Evolutionary conservation across 2,888 invertebrate species (phyloP).

Genomic region (Rotaria magnacalcarata): DNA sequence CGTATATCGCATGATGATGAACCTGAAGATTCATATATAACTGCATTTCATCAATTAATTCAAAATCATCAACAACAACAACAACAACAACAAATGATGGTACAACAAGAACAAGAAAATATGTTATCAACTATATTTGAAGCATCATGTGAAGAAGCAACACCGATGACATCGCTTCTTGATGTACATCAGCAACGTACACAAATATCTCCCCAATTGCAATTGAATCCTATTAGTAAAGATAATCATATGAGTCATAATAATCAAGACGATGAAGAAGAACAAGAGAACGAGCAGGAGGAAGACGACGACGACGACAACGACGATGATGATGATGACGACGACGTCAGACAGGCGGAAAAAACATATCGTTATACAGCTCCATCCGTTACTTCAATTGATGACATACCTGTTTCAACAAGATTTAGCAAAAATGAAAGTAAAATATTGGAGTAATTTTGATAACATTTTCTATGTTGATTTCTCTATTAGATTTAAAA

Average conservation of each 20-base stretch:
- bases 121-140: slow-evolving; percentile 18
- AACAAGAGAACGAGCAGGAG: background rate
- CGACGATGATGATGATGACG: background rate
- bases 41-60: background rate
- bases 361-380: background rate
- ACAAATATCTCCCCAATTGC: background rate
- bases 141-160: slow-evolving; percentile 31
- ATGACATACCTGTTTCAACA: background rate
- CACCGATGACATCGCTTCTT: slow-evolving; percentile 5
- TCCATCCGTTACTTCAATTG: background rate
- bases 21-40: background rate
- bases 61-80: background rate
- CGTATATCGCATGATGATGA: background rate
- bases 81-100: background rate
- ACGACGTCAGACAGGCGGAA: no score
- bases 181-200: background rate
- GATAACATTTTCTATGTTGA: background rate
- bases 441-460: background rate
- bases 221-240: no score
- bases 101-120: slow-evolving; percentile 30
- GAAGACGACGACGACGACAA: no score
- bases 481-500: background rate
- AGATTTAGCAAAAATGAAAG: background rate
- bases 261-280: background rate
- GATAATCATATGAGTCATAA: background rate